These are phyloP conservation scores for Pangasius sanitwongsei DNA, from an alignment of 2,797 vertebrate species.

Conservation along the genomic window DNA sequence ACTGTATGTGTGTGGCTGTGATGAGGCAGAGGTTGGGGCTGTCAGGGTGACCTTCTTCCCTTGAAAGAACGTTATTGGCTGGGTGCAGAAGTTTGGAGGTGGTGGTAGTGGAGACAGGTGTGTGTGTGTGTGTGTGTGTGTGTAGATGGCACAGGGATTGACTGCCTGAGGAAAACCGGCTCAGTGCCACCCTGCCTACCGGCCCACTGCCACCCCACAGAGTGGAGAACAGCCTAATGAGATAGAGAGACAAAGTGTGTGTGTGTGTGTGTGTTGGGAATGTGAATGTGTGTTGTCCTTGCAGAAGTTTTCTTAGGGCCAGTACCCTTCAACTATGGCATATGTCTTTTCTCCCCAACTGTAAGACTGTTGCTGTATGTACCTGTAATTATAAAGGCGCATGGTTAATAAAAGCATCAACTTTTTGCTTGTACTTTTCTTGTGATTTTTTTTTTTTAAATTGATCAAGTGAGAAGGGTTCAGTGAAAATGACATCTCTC, in stretches of 20 bases:
- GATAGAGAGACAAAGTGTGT: slow-evolving; percentile 9
- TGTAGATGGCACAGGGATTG: slow-evolving; percentile 17
- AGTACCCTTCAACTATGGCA: slow-evolving; percentile 51
- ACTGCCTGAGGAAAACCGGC: slow-evolving; percentile 52
- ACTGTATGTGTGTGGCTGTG: slow-evolving; percentile 6
- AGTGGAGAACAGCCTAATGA: slow-evolving; percentile 45
- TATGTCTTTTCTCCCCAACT: slow-evolving; percentile 31
- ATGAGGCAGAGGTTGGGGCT: slow-evolving; percentile 17
- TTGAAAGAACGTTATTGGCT: slow-evolving; percentile 30
- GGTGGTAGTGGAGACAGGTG: slow-evolving; percentile 33
- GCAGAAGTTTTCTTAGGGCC: slow-evolving; percentile 35
- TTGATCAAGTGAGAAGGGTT: slow-evolving; percentile 24
- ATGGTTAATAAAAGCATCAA: background rate
- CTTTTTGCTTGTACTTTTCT: background rate
- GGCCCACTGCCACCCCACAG: slow-evolving; percentile 50
- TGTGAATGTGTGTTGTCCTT: slow-evolving; percentile 37
- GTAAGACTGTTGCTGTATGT: slow-evolving; percentile 29
- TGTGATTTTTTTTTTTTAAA: background rate
- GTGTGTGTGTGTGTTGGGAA: background rate
- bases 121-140: slow-evolving; percentile 35
- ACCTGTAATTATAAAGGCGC: background rate
- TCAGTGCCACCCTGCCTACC: slow-evolving; percentile 49
- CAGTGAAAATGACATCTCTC: slow-evolving; percentile 3
- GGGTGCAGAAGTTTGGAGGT: slow-evolving; percentile 31
- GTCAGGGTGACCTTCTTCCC: slow-evolving; percentile 43